Evolutionary conservation across 2,797 vertebrate genomes (phyloP).

Genomic region (Choloepus didactylus): DNA sequence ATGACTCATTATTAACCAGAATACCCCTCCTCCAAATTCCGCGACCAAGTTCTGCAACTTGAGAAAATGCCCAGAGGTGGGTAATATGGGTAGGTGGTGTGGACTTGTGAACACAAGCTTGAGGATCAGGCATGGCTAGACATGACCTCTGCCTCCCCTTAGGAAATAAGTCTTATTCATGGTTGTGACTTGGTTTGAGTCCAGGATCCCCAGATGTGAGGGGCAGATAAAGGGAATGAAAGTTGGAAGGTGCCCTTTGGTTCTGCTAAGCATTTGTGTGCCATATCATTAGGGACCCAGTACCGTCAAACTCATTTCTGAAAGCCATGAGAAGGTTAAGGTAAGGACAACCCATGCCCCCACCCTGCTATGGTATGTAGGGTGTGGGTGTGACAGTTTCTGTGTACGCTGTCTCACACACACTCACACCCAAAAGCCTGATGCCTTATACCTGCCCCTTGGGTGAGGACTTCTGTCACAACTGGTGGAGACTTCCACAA

Average conservation of each 20-base stretch:
- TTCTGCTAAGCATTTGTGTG: background rate
- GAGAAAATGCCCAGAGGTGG: background rate
- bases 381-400: constrained; percentile 76
- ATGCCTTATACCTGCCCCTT: background rate
- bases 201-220: background rate
- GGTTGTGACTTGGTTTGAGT: background rate
- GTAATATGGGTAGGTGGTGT: background rate
- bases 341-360: background rate
- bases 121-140: background rate
- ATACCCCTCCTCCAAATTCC: background rate
- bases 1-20: background rate
- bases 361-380: constrained; percentile 65
- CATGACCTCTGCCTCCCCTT: background rate
- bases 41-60: background rate
- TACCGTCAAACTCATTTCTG: background rate
- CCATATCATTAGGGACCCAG: background rate
- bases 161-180: background rate
- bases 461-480: background rate
- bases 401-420: background rate
- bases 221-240: background rate
- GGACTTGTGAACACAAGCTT: background rate
- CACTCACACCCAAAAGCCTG: constrained; percentile 49
- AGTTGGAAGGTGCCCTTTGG: background rate
- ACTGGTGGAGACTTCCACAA: background rate
- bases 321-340: background rate